Percentiles rank a stretch among this genome's conserved stretches.
Evolutionary conservation across 2,888 invertebrate genomes (phyloP).

Genomic region (Lottia scabra): DNA sequence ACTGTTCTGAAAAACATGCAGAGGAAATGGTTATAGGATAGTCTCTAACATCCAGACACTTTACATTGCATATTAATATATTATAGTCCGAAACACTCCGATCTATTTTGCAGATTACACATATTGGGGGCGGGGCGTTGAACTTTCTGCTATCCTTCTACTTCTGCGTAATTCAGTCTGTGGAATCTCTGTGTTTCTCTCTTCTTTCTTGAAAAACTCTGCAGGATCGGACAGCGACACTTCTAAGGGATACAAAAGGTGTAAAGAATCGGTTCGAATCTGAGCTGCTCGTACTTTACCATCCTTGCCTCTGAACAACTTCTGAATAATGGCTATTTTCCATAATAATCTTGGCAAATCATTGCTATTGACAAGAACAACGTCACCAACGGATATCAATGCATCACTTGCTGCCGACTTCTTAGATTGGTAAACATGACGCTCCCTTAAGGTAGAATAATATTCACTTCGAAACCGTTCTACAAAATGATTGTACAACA

Average conservation of each 20-base stretch:
- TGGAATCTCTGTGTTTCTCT: too few relatives aligned
- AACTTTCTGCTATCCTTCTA: too few relatives aligned
- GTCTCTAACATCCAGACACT: too few relatives aligned
- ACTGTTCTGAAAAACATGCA: too few relatives aligned
- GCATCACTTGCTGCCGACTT: neutral
- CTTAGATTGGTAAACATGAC: neutral
- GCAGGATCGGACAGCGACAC: neutral
- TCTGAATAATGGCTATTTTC: neutral
- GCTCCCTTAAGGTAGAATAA: neutral
- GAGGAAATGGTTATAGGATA: too few relatives aligned
- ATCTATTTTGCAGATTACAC: too few relatives aligned
- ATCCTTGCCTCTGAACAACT: neutral
- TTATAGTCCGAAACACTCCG: too few relatives aligned
- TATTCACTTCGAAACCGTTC: neutral
- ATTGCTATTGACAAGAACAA: neutral
- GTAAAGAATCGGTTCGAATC: neutral
- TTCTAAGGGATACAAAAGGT: neutral
- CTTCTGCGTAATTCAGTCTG: too few relatives aligned
- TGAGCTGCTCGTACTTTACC: neutral
- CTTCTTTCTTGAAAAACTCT: neutral
- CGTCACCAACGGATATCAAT: neutral
- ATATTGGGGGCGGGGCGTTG: too few relatives aligned
- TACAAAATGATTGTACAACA: neutral
- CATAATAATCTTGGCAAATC: neutral
- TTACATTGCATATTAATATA: too few relatives aligned